phyloP scores from a whole-genome alignment of 2,888 invertebrate species.

The Lumbricus terrestris region DNA sequence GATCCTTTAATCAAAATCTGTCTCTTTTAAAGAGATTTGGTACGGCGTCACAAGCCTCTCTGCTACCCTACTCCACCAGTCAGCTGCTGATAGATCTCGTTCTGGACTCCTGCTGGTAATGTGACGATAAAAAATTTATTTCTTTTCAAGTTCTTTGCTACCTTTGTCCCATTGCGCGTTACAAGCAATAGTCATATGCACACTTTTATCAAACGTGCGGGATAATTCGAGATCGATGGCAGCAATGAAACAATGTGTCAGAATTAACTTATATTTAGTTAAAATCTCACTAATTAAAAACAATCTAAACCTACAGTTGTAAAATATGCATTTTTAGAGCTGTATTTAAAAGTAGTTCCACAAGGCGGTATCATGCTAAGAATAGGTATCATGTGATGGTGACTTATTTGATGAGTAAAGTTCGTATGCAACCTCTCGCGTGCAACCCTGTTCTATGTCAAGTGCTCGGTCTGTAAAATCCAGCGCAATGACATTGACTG shows the following conservation, averaged over 20 bases:
- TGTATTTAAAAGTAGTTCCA: not conserved
- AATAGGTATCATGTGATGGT: not conserved
- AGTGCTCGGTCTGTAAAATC: not conserved
- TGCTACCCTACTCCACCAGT: not conserved
- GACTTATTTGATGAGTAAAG: not conserved
- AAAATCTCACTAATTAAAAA: not conserved
- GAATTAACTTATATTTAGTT: not conserved
- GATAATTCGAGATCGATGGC: not conserved
- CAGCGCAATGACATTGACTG: too few relatives aligned
- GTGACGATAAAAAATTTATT: not conserved
- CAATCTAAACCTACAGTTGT: not conserved
- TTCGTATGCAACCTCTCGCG: too few relatives aligned
- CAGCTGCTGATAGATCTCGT: not conserved
- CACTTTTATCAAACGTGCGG: not conserved
- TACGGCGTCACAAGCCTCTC: not conserved
- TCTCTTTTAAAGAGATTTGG: not conserved
- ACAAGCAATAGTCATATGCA: not conserved
- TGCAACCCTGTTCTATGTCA: not conserved
- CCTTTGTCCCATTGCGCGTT: not conserved
- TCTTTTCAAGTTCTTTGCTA: not conserved
- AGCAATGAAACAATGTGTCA: not conserved
- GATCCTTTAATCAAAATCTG: not conserved
- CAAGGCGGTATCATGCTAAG: not conserved
- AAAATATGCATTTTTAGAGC: not conserved
- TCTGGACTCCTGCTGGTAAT: not conserved